These are phyloP conservation scores for Pangasius djambal DNA, from an alignment of 2,797 vertebrate genomes.

Conservation along the genomic window DNA sequence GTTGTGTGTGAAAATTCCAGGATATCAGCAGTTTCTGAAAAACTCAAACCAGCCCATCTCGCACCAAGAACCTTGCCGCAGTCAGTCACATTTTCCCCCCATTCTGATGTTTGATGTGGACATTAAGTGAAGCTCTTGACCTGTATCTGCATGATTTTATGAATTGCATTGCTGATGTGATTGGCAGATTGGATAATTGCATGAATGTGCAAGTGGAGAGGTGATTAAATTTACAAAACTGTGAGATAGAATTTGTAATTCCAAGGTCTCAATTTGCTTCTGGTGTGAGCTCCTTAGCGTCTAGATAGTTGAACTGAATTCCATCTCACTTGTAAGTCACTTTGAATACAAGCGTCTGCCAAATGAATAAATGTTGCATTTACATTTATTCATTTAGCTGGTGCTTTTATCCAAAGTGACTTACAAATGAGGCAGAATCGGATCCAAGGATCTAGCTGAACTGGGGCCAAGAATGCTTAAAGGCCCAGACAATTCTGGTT, in stretches of 20 bases:
- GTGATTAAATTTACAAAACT: not conserved
- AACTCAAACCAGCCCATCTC: not conserved
- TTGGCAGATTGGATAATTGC: too few relatives aligned
- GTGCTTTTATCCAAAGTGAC: conserved; percentile 21
- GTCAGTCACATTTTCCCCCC: not conserved
- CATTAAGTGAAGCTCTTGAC: not conserved
- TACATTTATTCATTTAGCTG: not conserved
- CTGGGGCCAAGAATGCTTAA: not conserved
- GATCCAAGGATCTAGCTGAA: not conserved
- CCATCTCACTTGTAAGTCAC: not conserved
- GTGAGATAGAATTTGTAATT: not conserved
- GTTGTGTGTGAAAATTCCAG: not conserved
- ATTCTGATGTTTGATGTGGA: not conserved
- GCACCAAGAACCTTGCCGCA: not conserved
- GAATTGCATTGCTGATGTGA: not conserved
- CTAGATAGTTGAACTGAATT: not conserved
- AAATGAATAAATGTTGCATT: not conserved
- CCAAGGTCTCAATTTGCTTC: not conserved
- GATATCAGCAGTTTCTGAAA: not conserved
- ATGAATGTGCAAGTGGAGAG: not conserved
- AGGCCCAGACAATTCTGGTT: not conserved
- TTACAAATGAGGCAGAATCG: not conserved
- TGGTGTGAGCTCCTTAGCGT: not conserved
- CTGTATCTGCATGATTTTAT: not conserved
- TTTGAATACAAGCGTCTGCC: not conserved